These are phyloP conservation scores for Synanthedon formicaeformis DNA, from an alignment of 2,888 invertebrate genomes.

Conservation along the genomic window DNA sequence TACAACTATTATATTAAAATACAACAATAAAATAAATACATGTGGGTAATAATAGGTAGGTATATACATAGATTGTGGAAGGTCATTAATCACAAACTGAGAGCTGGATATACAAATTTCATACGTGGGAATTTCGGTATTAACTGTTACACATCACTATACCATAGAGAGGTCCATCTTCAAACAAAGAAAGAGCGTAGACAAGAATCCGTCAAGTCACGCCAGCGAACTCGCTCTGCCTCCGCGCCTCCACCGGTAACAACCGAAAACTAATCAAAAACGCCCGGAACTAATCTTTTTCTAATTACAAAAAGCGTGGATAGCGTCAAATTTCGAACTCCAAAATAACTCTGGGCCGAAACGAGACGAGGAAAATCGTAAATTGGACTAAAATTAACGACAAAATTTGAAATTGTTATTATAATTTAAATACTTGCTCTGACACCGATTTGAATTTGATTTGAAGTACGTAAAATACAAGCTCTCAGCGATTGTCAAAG, in stretches of 20 bases:
- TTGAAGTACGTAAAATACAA: not conserved
- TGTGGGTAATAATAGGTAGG: no score
- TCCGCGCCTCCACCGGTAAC: slow-evolving; percentile 18
- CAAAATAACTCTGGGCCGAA: slow-evolving; percentile 20
- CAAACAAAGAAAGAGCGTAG: slow-evolving; percentile 44
- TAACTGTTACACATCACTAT: slow-evolving; percentile 21
- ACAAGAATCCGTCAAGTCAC: slow-evolving; percentile 62
- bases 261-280: slow-evolving; percentile 62
- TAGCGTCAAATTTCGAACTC: slow-evolving; percentile 34
- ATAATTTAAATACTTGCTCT: not conserved
- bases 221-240: slow-evolving; percentile 26
- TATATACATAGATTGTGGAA: no score
- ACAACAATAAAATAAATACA: no score
- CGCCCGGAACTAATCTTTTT: slow-evolving; percentile 63
- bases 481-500: slow-evolving; percentile 12
- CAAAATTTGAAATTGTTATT: not conserved
- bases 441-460: not conserved
- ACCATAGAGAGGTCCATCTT: slow-evolving; percentile 23
- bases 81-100: no score
- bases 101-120: no score
- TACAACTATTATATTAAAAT: no score
- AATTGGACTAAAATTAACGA: slow-evolving; percentile 7
- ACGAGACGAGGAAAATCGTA: slow-evolving; percentile 24
- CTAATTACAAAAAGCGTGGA: slow-evolving; percentile 53
- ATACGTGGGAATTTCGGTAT: no score